Conservation (phyloP, 2,113 vertebrate genomes). For the Pseudopipra pipra region DNA sequence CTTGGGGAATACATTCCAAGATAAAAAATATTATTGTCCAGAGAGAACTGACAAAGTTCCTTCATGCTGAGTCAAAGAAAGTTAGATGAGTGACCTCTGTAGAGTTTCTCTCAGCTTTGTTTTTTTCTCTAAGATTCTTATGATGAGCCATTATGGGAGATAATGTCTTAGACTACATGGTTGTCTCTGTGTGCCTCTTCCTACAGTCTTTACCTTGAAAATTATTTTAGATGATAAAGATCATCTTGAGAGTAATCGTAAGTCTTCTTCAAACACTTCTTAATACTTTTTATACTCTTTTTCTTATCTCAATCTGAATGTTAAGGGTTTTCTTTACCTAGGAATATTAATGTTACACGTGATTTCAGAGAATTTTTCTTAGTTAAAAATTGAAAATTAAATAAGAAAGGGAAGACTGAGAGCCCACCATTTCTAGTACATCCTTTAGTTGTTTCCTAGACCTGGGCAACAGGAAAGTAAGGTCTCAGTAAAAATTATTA, state of each 20-base stretch:
- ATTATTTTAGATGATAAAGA: background rate
- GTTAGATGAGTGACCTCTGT: background rate
- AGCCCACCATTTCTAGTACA: background rate
- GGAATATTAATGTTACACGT: background rate
- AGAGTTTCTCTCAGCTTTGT: background rate
- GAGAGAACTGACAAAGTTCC: background rate
- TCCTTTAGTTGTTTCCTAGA: background rate
- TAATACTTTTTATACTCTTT: background rate
- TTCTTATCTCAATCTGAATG: background rate
- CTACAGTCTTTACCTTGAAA: background rate
- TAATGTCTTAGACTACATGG: background rate
- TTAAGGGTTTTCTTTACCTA: background rate
- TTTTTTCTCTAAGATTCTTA: background rate
- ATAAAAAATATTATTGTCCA: background rate
- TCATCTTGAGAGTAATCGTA: background rate
- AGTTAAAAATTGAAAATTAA: background rate
- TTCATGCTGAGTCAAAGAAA: background rate
- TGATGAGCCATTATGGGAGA: background rate
- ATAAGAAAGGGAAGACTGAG: background rate
- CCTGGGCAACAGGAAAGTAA: background rate
- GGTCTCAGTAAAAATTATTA: background rate
- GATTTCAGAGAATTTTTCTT: background rate
- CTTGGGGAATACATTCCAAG: background rate
- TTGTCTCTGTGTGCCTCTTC: background rate
- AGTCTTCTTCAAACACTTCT: background rate